Evolutionary conservation across 2,888 invertebrate species (phyloP), one percentile per base, ranked within the genome.

Genomic region (Eubasilissa splendida): DNA sequence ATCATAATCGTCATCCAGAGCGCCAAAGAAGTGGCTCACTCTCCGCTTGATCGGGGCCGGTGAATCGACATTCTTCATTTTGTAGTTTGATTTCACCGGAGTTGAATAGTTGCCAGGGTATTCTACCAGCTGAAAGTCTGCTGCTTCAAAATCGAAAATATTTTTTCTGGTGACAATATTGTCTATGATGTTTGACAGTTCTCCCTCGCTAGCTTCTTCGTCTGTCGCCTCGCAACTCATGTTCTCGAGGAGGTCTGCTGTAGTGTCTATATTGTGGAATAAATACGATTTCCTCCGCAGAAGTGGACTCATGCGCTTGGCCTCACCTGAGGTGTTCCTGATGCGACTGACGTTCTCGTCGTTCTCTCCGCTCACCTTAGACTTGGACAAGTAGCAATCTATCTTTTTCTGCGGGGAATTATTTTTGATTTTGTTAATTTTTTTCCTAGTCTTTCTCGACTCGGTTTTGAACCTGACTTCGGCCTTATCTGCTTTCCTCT

Each of bases 151-250:
- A 50, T 81, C 70, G 2, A 50, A 8, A 63, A 54, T 22, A 60
- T 82, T 76, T 22, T 83, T 77, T 80, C 85, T 85, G 5, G 85
- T 85, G 11, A 91, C 85, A 33, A 93, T 92, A 73, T 88, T 87
- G 22, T 92, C 89, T 12, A 93, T 87, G 79, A 93, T 90, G 58
- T 88, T 87, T 0, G 92, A 92, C 85, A 92, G 86, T 81, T 93
- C 88, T 10, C 88, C 86, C 14, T 88, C 87, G 31, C 87, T 85
- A 82, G 88, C 88, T 65, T 89, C 89, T 1, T 87, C 88, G 42
- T 88, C 60, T 85, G 86, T 66, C 87, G 79, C 85, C 88, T 82
- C 76, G 12, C 42, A 58, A 31, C 70, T 78, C 22, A 81, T 54
- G 70, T 81, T 79, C 42, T 79, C 73, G 22, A 79, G 60, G 14